Evolutionary conservation across 1,140 invertebrate species (phyloP).

Genomic region (Chionoecetes opilio): DNA sequence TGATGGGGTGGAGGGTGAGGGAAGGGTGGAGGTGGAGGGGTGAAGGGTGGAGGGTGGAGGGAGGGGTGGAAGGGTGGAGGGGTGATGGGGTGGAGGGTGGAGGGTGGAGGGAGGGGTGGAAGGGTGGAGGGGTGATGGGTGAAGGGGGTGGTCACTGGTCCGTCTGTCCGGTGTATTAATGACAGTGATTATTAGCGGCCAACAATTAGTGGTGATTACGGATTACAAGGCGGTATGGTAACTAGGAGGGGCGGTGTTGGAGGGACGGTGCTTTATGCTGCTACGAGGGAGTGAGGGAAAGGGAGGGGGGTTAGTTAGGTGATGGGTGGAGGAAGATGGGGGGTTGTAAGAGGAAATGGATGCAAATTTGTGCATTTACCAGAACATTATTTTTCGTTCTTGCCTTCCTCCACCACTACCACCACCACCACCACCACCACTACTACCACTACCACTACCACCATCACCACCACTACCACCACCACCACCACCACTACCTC

Average conservation of each 20-base stretch:
- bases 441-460: too few species aligned
- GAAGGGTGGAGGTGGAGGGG: not conserved
- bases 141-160: not conserved
- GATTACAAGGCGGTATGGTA: not conserved
- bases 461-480: too few species aligned
- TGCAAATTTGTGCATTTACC: too few species aligned
- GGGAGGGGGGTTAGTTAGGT: not conserved
- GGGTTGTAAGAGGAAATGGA: too few species aligned
- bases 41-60: not conserved
- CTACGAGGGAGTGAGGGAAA: not conserved
- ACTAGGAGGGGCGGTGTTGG: not conserved
- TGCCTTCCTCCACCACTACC: too few species aligned
- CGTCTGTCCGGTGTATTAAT: constrained; percentile 7
- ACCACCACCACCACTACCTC: too few species aligned
- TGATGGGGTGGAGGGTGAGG: too few species aligned
- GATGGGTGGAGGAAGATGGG: not conserved
- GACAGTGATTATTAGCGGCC: constrained; percentile 16
- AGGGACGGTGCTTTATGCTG: not conserved
- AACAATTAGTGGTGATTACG: constrained; percentile 2
- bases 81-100: not conserved
- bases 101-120: not conserved
- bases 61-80: not conserved
- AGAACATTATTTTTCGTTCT: too few species aligned
- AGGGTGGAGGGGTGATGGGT: not conserved
- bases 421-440: too few species aligned